A percentile compares a stretch with the other conserved stretches of the same genome.
Evolutionary conservation across 2,113 vertebrate species (phyloP).

Genomic region (Ammospiza nelsoni): DNA sequence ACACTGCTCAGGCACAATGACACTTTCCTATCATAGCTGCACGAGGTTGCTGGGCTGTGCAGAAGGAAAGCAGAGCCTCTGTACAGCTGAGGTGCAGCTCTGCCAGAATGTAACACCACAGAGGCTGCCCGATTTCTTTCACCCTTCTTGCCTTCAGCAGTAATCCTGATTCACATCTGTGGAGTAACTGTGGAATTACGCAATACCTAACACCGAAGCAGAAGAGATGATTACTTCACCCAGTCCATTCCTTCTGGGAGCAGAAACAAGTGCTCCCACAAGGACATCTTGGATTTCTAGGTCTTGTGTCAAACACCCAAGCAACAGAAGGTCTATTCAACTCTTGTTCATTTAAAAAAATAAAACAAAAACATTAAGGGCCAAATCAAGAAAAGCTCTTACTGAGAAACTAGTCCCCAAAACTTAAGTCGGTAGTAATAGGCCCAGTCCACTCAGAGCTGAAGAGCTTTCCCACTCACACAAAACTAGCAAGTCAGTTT

Average conservation of each 20-base stretch:
- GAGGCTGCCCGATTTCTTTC: background rate
- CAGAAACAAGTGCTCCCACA: background rate
- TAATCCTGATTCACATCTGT: slow-evolving; percentile 7
- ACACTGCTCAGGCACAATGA: accelerated
- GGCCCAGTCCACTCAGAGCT: background rate
- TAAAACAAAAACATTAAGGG: background rate
- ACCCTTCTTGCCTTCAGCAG: background rate
- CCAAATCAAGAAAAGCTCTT: background rate
- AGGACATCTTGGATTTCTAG: background rate
- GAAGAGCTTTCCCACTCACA: background rate
- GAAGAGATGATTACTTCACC: slow-evolving; percentile 14
- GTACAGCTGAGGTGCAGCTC: background rate
- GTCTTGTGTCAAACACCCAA: background rate
- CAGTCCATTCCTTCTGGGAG: background rate
- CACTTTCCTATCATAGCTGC: accelerated
- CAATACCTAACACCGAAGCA: background rate
- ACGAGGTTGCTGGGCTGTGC: accelerated
- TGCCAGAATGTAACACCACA: background rate
- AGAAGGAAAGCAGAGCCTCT: background rate
- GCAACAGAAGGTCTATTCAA: background rate
- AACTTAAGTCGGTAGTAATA: background rate
- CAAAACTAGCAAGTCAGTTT: background rate
- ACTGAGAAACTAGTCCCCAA: background rate
- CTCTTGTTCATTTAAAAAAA: background rate
- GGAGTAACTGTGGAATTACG: slow-evolving; percentile 22